Evolutionary conservation across 2,888 invertebrate species (phyloP).

Genomic region (Fissipunctia ypsillon): DNA sequence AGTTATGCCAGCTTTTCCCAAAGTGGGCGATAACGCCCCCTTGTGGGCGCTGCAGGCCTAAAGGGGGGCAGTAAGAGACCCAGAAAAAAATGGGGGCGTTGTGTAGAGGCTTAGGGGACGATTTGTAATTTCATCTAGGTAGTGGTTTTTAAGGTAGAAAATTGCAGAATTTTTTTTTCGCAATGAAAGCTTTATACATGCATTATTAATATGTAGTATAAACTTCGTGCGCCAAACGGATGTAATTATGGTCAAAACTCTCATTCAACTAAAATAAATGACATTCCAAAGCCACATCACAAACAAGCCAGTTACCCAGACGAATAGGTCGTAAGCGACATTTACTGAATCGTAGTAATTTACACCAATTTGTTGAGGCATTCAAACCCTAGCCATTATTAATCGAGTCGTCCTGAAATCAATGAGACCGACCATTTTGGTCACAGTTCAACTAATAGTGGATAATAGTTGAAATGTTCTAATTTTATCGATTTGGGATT

Average conservation of each 20-base stretch:
- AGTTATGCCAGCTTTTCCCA: no score
- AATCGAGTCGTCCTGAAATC: conserved; percentile 55
- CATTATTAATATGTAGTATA: neutral
- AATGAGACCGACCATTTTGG: conserved; percentile 56
- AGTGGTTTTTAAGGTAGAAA: no score
- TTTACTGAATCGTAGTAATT: conserved; percentile 61
- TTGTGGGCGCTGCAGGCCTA: no score
- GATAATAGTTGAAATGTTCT: conserved; percentile 43
- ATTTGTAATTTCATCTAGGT: no score
- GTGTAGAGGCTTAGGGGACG: no score
- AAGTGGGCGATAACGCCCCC: no score
- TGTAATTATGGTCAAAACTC: neutral
- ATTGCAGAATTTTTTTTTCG: no score
- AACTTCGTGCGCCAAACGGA: neutral
- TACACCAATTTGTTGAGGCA: conserved; percentile 60
- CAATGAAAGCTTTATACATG: neutral
- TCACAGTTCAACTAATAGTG: conserved; percentile 46
- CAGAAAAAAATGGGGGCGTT: no score
- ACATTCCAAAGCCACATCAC: conserved; percentile 30
- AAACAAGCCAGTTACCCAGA: conserved; percentile 23
- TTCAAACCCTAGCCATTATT: conserved; percentile 56
- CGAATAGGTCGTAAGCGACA: conserved; percentile 29
- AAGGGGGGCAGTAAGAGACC: no score
- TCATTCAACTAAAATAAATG: conserved; percentile 23
- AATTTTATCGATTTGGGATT: conserved; percentile 29